These are phyloP conservation scores for Macquaria ambigua DNA, from an alignment of 2,113 vertebrate genomes.

Conservation along the genomic window DNA sequence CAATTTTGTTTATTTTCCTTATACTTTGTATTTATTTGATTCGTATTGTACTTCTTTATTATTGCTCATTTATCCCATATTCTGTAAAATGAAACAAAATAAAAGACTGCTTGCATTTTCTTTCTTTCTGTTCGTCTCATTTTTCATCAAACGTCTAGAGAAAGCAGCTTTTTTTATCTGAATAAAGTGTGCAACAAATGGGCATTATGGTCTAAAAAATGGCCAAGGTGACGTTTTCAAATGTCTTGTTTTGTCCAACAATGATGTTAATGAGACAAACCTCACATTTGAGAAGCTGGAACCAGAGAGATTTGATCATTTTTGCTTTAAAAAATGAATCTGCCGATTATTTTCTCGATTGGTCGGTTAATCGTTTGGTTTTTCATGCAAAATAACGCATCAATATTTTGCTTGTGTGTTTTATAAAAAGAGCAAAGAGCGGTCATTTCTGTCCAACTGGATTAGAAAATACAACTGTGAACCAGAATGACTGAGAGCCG, in stretches of 20 bases:
- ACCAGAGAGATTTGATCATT: neutral
- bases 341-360: neutral
- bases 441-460: no score
- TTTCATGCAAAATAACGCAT: no score
- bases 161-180: neutral
- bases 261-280: neutral
- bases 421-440: no score
- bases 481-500: no score
- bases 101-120: neutral
- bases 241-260: neutral
- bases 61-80: no score
- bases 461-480: no score
- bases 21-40: no score
- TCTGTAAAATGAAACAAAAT: no score
- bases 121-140: neutral
- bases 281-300: no score
- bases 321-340: neutral
- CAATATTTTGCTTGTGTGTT: no score
- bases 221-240: neutral
- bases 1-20: no score
- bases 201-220: neutral
- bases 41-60: no score
- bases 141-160: neutral
- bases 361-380: neutral
- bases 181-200: neutral